These are phyloP conservation scores for Coelopa pilipes DNA, from an alignment of 2,888 invertebrate genomes.

Conservation along the genomic window DNA sequence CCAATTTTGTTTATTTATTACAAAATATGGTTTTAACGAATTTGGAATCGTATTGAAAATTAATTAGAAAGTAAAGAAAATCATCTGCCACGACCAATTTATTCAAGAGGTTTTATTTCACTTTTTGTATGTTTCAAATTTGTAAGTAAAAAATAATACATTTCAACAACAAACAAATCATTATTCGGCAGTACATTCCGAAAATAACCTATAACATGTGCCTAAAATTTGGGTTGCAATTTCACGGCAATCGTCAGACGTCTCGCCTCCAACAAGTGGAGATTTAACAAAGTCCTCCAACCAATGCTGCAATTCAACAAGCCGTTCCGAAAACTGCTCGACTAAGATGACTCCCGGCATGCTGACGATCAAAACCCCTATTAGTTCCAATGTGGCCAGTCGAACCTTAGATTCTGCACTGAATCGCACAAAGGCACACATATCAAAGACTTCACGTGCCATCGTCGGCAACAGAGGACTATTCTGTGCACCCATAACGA, in stretches of 20 bases:
- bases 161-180: no score
- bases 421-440: slow-evolving; percentile 75
- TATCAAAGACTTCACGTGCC: slow-evolving; percentile 76
- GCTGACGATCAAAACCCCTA: slow-evolving; percentile 74
- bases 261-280: slow-evolving; percentile 72
- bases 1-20: slow-evolving; percentile 34
- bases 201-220: slow-evolving; percentile 55
- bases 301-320: slow-evolving; percentile 77
- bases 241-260: slow-evolving; percentile 73
- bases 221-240: slow-evolving; percentile 73
- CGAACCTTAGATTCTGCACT: slow-evolving; percentile 76
- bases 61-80: no score
- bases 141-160: not conserved
- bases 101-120: no score
- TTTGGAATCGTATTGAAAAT: slow-evolving; percentile 28
- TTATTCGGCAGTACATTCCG: slow-evolving; percentile 20
- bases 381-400: slow-evolving; percentile 73
- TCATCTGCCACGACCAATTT: no score
- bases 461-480: slow-evolving; percentile 74
- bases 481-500: slow-evolving; percentile 77
- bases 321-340: slow-evolving; percentile 71
- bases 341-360: slow-evolving; percentile 71
- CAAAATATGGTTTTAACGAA: slow-evolving; percentile 39
- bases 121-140: not conserved
- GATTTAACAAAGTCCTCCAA: slow-evolving; percentile 71